Conservation (phyloP, 2,888 invertebrate genomes). For the Scelioninae gen. 1 region DNA sequence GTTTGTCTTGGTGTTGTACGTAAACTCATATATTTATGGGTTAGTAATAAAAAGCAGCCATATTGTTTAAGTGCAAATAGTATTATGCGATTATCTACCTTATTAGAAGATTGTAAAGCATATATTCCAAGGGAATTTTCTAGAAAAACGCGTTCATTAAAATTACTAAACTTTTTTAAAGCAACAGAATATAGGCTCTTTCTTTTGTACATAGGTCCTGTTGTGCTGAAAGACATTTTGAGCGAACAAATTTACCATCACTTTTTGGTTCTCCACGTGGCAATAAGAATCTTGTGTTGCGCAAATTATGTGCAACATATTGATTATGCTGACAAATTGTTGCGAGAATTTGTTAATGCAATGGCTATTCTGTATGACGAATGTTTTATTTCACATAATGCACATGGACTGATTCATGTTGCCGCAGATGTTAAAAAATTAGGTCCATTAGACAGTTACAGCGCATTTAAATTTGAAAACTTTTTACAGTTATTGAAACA, state of each 20-base stretch:
- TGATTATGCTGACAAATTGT: slow-evolving; percentile 35
- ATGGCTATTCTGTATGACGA: slow-evolving; percentile 29
- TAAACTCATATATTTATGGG: slow-evolving; percentile 41
- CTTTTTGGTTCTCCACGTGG: too few species aligned
- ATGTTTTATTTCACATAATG: slow-evolving; percentile 29
- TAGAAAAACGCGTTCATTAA: slow-evolving; percentile 41
- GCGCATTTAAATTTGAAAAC: too few species aligned
- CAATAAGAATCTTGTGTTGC: slow-evolving; percentile 23
- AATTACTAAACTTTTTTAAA: slow-evolving; percentile 46
- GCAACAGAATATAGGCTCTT: too few species aligned
- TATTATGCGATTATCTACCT: slow-evolving; percentile 11
- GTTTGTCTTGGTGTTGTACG: slow-evolving; percentile 33
- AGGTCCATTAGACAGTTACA: too few species aligned
- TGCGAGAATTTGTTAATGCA: slow-evolving; percentile 44
- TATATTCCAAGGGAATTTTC: slow-evolving; percentile 51
- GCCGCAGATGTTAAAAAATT: background rate
- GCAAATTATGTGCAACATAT: slow-evolving; percentile 13
- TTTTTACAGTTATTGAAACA: too few species aligned
- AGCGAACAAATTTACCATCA: slow-evolving; percentile 6
- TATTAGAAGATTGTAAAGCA: slow-evolving; percentile 14
- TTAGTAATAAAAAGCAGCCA: slow-evolving; percentile 23
- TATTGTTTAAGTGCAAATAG: slow-evolving; percentile 28
- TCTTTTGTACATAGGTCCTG: too few species aligned
- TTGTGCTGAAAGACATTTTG: too few species aligned
- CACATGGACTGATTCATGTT: slow-evolving; percentile 23